Percentiles rank a stretch among this genome's conserved stretches.
These are phyloP conservation scores for Heteronetta atricapilla DNA, from an alignment of 2,113 vertebrate species.

Conservation along the genomic window DNA sequence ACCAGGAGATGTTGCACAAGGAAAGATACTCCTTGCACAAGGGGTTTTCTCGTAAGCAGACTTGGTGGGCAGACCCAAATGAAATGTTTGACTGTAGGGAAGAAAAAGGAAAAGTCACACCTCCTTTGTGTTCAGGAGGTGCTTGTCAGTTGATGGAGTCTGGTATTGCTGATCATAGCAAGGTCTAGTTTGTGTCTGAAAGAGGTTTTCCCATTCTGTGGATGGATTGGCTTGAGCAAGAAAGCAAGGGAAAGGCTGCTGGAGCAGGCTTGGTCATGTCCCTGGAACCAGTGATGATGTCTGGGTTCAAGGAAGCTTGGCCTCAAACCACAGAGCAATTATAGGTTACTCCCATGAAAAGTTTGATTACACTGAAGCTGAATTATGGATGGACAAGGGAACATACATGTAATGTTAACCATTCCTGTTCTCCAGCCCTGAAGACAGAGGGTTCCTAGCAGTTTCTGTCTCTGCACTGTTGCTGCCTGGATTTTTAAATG, in stretches of 20 bases:
- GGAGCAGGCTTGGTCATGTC: neutral
- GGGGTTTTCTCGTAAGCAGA: neutral
- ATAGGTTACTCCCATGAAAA: neutral
- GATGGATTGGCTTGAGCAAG: neutral
- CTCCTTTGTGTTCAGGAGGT: constrained; percentile 1
- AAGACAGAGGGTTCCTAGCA: neutral
- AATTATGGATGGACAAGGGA: neutral
- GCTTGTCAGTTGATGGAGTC: neutral
- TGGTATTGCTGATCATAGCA: neutral
- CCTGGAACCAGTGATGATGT: neutral
- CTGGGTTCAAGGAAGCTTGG: neutral
- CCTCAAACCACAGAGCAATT: neutral
- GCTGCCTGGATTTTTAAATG: neutral
- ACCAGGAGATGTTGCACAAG: accelerated
- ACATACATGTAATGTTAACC: neutral
- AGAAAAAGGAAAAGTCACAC: constrained; percentile 39
- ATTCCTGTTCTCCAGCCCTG: neutral
- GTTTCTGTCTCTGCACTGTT: neutral
- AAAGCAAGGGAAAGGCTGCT: neutral
- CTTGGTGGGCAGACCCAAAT: neutral
- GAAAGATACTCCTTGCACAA: neutral
- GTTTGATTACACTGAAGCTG: neutral
- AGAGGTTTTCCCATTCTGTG: constrained; percentile 16
- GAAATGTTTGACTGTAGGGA: neutral
- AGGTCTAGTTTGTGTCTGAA: constrained; percentile 14